These are phyloP conservation scores for Strigamia transsilvanica DNA, from an alignment of 2,888 invertebrate genomes.

Conservation along the genomic window DNA sequence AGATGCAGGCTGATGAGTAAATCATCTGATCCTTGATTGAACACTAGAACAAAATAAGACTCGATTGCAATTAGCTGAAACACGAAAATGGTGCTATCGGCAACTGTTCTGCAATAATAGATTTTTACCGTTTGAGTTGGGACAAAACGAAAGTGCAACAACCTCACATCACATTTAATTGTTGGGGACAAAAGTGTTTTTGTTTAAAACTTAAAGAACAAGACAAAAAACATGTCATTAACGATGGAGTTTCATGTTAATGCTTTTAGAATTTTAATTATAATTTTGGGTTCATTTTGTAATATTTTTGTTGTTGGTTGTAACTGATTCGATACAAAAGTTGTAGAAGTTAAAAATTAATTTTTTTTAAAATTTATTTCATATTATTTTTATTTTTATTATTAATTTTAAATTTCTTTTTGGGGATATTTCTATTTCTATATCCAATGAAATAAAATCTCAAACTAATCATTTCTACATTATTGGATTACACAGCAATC, in stretches of 20 bases:
- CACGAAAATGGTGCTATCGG: neutral
- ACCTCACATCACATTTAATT: neutral
- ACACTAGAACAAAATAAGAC: neutral
- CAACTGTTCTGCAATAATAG: neutral
- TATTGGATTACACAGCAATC: neutral
- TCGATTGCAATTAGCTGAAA: neutral
- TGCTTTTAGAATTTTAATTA: neutral
- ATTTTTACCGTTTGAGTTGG: neutral
- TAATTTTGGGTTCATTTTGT: neutral
- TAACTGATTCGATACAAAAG: neutral
- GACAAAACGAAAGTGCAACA: conserved; percentile 7
- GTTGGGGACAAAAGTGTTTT: neutral
- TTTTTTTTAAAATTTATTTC: too few relatives aligned
- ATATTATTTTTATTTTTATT: neutral
- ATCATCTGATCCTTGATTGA: conserved; percentile 23
- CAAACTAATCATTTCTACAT: neutral
- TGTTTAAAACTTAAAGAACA: neutral
- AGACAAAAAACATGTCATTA: neutral
- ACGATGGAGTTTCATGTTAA: neutral
- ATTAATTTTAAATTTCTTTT: neutral
- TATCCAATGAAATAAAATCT: neutral
- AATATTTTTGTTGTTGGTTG: neutral
- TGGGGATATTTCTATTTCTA: neutral
- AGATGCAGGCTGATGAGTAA: neutral
- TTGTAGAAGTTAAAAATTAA: neutral